A percentile compares a stretch with the other conserved stretches of the same genome.
Conservation (phyloP, 2,797 vertebrate genomes). For the Fratercula arctica region DNA sequence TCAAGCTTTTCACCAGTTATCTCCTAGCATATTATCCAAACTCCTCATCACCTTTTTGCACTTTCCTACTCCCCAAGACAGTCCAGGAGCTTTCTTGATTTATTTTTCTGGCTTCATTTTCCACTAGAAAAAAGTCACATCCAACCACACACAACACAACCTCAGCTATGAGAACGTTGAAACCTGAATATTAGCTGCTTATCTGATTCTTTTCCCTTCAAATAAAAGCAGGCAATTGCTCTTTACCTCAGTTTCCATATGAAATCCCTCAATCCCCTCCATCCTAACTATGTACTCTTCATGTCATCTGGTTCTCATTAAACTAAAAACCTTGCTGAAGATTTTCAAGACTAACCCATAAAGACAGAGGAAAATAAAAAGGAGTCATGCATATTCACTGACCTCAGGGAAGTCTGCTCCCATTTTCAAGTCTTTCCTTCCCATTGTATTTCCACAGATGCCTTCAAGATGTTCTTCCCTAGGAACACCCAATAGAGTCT, state of each 20-base stretch:
- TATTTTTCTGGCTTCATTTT: not conserved
- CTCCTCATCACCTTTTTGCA: not conserved
- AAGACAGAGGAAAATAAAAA: not conserved
- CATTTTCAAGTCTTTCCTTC: not conserved
- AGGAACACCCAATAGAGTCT: not conserved
- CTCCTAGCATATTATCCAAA: not conserved
- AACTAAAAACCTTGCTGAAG: not conserved
- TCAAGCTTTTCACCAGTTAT: not conserved
- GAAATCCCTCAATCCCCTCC: not conserved
- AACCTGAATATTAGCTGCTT: not conserved
- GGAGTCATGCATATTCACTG: not conserved
- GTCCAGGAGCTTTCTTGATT: not conserved
- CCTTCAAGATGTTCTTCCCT: not conserved
- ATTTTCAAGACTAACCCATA: not conserved
- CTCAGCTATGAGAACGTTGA: not conserved
- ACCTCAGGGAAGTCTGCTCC: not conserved
- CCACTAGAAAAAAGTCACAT: not conserved
- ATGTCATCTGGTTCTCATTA: not conserved
- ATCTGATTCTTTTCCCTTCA: not conserved
- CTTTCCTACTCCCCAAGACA: not conserved
- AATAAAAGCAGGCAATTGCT: not conserved
- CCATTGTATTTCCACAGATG: not conserved
- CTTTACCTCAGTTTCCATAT: not conserved
- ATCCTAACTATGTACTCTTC: not conserved
- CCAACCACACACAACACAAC: not conserved